Conservation (phyloP, 2,888 invertebrate genomes). For the Chydorus sphaericus region DNA sequence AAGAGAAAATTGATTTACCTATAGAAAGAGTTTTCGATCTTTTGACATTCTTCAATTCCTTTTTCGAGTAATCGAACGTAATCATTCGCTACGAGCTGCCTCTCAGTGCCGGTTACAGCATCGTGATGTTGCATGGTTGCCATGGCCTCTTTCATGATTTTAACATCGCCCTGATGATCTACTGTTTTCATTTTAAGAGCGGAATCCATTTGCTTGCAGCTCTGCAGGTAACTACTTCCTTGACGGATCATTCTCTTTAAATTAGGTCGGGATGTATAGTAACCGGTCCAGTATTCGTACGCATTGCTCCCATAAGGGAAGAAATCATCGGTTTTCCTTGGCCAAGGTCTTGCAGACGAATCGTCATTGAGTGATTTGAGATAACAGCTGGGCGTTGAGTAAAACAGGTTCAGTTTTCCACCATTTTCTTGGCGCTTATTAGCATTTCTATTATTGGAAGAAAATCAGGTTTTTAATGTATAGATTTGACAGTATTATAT, state of each 20-base stretch:
- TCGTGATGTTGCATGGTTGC: conserved; percentile 70
- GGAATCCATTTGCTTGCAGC: conserved; percentile 57
- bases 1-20: too few relatives aligned
- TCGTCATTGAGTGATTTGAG: conserved; percentile 58
- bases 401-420: conserved; percentile 34
- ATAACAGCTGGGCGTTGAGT: conserved; percentile 77
- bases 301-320: conserved; percentile 79
- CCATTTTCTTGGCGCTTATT: conserved; percentile 14
- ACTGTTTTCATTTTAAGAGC: conserved; percentile 36
- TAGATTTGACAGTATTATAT: too few relatives aligned
- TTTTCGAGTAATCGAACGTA: conserved; percentile 41
- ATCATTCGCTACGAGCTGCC: conserved; percentile 43
- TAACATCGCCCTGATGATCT: conserved; percentile 39
- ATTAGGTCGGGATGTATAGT: conserved; percentile 67
- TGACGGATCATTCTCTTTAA: conserved; percentile 59
- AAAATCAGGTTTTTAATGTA: conserved; percentile 25
- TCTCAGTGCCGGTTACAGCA: conserved; percentile 74
- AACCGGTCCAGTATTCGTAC: conserved; percentile 87
- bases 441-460: conserved; percentile 16
- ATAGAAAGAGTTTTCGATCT: conserved; percentile 39
- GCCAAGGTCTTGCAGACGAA: conserved; percentile 48
- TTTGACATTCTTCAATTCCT: conserved; percentile 46
- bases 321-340: conserved; percentile 69
- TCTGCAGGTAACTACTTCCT: conserved; percentile 60
- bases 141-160: conserved; percentile 28